phyloP scores from a whole-genome alignment of 1,140 invertebrate genomes.

The Aphidius ervi region DNA sequence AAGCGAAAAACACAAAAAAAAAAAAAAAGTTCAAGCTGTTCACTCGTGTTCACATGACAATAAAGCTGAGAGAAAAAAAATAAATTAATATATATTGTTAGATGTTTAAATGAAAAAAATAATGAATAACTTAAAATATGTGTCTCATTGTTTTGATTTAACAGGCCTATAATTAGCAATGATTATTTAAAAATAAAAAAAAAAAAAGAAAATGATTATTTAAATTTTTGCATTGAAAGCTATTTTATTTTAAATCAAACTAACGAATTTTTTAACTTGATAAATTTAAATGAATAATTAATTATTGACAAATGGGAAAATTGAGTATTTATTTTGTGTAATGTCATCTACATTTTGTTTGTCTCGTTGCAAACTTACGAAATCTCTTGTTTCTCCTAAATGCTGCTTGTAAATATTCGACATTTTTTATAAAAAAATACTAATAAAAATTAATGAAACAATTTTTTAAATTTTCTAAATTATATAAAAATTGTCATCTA shows the following conservation, averaged over 20 bases:
- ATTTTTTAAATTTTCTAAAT: not conserved
- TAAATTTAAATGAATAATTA: not conserved
- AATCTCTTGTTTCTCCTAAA: slow-evolving; percentile 53
- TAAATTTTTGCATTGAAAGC: slow-evolving; percentile 8
- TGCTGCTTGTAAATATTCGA: slow-evolving; percentile 50
- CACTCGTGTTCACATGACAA: slow-evolving; percentile 3
- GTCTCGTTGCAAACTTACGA: slow-evolving; percentile 49
- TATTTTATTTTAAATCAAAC: not conserved
- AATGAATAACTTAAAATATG: slow-evolving; percentile 49
- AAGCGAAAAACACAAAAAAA: slow-evolving; percentile 17
- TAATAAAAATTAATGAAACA: too few relatives aligned
- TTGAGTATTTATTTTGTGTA: slow-evolving; percentile 26
- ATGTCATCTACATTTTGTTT: slow-evolving; percentile 35
- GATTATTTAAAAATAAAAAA: slow-evolving; percentile 17
- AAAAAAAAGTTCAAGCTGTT: slow-evolving; percentile 16
- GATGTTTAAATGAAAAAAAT: slow-evolving; percentile 23
- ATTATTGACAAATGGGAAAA: slow-evolving; percentile 12
- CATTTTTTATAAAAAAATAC: slow-evolving; percentile 1
- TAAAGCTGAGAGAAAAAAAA: not conserved
- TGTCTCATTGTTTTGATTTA: slow-evolving; percentile 33
- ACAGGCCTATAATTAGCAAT: slow-evolving; percentile 24
- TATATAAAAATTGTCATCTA: too few relatives aligned
- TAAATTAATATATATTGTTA: slow-evolving; percentile 2
- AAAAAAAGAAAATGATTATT: slow-evolving; percentile 24
- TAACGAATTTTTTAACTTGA: too few relatives aligned